phyloP scores from a whole-genome alignment of 2,888 invertebrate genomes.

The Micropterix aruncella region DNA sequence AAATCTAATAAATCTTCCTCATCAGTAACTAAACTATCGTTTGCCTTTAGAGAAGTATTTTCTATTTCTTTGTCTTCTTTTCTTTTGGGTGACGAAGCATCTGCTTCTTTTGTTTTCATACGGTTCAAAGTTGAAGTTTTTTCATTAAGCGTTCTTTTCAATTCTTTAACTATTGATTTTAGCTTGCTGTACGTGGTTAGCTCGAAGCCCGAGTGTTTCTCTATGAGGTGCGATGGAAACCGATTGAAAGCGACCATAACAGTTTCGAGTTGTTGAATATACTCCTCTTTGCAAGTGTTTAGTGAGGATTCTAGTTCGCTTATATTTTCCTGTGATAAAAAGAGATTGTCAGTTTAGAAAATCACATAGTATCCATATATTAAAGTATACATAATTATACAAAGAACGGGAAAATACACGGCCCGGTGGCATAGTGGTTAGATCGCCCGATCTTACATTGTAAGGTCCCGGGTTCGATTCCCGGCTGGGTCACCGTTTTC shows the following conservation, averaged over 20 bases:
- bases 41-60: neutral
- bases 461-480: no score
- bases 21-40: constrained; percentile 4
- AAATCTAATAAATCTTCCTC: constrained; percentile 9
- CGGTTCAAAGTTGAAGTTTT: constrained; percentile 12
- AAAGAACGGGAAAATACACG: no score
- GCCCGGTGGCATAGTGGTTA: no score
- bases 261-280: constrained; percentile 48
- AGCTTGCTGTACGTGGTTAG: constrained; percentile 37
- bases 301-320: constrained; percentile 8
- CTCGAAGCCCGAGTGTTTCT: constrained; percentile 46
- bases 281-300: constrained; percentile 29
- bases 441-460: no score
- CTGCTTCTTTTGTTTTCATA: neutral
- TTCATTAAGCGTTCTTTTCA: constrained; percentile 38
- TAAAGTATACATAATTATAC: no score
- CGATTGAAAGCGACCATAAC: constrained; percentile 45
- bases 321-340: constrained; percentile 7
- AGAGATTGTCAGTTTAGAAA: no score
- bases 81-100: neutral
- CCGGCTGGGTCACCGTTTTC: no score
- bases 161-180: constrained; percentile 40
- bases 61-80: neutral
- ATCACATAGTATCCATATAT: no score
- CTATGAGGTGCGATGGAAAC: constrained; percentile 45